Percentiles rank a stretch among this genome's conserved stretches.
These are phyloP conservation scores for Imbricaverruca yamaguchii DNA, from an alignment of 2,888 invertebrate species.

Conservation along the genomic window DNA sequence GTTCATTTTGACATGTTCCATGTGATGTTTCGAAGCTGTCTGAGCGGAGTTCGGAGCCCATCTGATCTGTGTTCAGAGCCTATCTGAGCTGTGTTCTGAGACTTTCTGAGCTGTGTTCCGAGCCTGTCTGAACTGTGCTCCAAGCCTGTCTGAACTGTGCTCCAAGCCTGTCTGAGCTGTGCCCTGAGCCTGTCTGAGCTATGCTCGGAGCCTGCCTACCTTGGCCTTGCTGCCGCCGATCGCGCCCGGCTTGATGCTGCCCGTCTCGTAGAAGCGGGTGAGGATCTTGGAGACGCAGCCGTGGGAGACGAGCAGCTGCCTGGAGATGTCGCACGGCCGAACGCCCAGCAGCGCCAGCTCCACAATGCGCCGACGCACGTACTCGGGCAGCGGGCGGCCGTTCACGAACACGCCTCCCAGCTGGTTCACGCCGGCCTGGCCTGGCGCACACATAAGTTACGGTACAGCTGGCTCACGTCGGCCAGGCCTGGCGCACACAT, in stretches of 20 bases:
- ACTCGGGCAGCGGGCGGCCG: constrained; percentile 92
- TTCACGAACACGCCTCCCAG: constrained; percentile 95
- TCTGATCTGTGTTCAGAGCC: too few species aligned
- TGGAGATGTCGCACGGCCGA: constrained; percentile 90
- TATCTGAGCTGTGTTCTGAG: too few species aligned
- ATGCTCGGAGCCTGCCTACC: constrained; percentile 55
- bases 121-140: too few species aligned
- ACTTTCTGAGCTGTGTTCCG: too few species aligned
- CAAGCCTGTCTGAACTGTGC: too few species aligned
- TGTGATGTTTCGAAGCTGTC: too few species aligned
- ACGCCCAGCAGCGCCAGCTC: constrained; percentile 91
- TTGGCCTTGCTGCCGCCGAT: constrained; percentile 93
- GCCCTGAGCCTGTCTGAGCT: too few species aligned
- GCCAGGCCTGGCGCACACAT: constrained; percentile 66
- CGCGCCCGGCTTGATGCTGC: constrained; percentile 88
- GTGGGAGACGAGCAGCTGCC: constrained; percentile 90
- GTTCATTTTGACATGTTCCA: too few species aligned
- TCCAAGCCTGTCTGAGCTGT: too few species aligned
- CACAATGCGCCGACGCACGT: constrained; percentile 84
- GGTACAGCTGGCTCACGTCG: constrained; percentile 80
- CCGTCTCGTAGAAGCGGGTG: constrained; percentile 93
- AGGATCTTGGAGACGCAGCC: constrained; percentile 96
- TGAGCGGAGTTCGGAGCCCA: too few species aligned
- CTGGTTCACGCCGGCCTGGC: constrained; percentile 95
- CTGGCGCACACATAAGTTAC: constrained; percentile 46